These are phyloP conservation scores for Stictonetta naevosa DNA, from an alignment of 2,113 vertebrate genomes.

Conservation along the genomic window DNA sequence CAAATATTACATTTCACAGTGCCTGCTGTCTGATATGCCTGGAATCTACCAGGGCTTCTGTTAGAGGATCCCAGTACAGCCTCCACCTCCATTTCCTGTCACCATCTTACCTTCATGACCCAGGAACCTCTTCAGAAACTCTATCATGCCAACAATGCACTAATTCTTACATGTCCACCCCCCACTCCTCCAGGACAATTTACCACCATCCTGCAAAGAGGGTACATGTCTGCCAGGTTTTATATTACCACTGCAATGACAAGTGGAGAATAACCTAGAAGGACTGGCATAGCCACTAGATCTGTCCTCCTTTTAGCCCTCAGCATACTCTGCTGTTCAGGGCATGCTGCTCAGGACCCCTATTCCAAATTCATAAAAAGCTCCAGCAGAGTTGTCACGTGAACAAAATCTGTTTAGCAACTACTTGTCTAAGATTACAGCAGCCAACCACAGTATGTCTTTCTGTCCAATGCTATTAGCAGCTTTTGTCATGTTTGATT, in stretches of 20 bases:
- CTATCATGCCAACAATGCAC: too few species aligned
- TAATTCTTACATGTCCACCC: too few species aligned
- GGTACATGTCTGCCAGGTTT: too few species aligned
- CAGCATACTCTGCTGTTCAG: neutral
- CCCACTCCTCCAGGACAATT: too few species aligned
- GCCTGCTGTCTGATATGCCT: neutral
- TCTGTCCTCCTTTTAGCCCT: neutral
- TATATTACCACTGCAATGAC: too few species aligned
- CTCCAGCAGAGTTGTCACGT: neutral
- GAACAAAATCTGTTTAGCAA: neutral
- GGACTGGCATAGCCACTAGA: neutral
- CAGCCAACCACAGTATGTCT: neutral
- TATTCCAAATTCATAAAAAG: neutral
- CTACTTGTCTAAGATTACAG: neutral
- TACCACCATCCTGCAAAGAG: too few species aligned
- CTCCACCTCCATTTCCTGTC: neutral
- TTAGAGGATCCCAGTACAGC: neutral
- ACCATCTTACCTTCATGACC: neutral
- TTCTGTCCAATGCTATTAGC: neutral
- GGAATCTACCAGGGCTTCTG: neutral
- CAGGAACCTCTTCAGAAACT: neutral
- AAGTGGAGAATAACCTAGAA: too few species aligned
- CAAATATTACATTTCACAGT: neutral
- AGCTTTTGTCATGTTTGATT: neutral
- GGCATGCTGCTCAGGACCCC: too few species aligned